phyloP scores from a whole-genome alignment of 2,113 vertebrate genomes.

The Aegithalos caudatus region DNA sequence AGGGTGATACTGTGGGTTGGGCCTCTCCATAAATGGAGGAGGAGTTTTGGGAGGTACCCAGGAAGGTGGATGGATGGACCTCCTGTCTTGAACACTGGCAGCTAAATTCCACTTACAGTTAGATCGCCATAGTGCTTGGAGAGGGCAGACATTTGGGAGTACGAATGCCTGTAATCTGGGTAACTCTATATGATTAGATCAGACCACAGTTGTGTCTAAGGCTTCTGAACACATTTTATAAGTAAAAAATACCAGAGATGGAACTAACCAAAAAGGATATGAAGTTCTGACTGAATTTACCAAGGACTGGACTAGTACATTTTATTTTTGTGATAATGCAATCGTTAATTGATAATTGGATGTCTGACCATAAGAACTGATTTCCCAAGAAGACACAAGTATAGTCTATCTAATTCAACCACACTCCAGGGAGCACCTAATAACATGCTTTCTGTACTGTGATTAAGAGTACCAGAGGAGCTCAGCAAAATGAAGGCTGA shows the following conservation, averaged over 20 bases:
- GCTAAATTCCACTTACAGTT: neutral
- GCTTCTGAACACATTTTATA: neutral
- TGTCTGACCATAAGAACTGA: neutral
- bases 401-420: neutral
- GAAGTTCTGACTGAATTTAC: neutral
- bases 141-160: neutral
- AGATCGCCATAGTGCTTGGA: neutral
- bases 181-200: neutral
- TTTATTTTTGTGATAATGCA: neutral
- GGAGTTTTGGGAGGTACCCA: neutral
- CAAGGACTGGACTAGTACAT: neutral
- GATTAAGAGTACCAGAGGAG: neutral
- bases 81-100: neutral
- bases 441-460: fast-evolving
- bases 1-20: neutral
- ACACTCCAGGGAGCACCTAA: neutral
- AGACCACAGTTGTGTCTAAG: neutral
- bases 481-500: neutral
- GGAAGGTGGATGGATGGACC: neutral
- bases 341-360: neutral
- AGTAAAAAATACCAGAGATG: neutral
- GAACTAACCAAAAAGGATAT: neutral
- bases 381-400: neutral
- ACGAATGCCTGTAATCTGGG: neutral
- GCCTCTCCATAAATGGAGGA: neutral